Percentiles rank a stretch among this genome's conserved stretches.
phyloP scores from a whole-genome alignment of 2,797 vertebrate genomes.

The Eupleurogrammus muticus region DNA sequence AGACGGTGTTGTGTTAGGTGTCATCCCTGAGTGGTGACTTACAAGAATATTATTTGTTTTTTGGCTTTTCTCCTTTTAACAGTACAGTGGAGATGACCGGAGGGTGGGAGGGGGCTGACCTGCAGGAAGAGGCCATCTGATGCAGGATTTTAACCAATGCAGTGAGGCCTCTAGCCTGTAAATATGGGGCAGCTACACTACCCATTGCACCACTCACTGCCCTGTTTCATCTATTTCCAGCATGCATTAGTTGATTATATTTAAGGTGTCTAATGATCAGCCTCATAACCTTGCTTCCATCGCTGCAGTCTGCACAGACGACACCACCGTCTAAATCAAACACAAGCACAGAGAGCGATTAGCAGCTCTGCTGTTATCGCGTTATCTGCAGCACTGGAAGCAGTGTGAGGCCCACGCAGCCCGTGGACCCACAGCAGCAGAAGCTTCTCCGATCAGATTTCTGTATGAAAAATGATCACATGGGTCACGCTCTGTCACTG shows the following conservation, averaged over 20 bases:
- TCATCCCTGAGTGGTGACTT: constrained; percentile 34
- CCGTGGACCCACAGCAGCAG: neutral
- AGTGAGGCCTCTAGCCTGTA: no score
- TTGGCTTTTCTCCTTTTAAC: no score
- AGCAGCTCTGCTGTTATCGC: neutral
- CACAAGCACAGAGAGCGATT: neutral
- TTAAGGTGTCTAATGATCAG: neutral
- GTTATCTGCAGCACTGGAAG: neutral
- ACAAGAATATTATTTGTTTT: constrained; percentile 23
- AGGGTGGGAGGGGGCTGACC: no score
- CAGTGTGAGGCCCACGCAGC: neutral
- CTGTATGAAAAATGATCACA: no score
- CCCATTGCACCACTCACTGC: no score
- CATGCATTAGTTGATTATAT: constrained; percentile 4
- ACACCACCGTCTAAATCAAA: constrained; percentile 1
- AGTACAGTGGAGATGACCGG: no score
- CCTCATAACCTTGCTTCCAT: neutral
- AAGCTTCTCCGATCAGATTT: neutral
- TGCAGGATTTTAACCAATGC: no score
- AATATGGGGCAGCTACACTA: no score
- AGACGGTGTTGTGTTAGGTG: constrained; percentile 29
- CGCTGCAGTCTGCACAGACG: neutral
- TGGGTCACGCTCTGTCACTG: no score
- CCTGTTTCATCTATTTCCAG: constrained; percentile 36
- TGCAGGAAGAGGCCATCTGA: no score